Evolutionary conservation across 64 coral and sea anemone species (phyloP), one percentile per base, ranked within the genome.

Genomic region (Actinia equina): DNA sequence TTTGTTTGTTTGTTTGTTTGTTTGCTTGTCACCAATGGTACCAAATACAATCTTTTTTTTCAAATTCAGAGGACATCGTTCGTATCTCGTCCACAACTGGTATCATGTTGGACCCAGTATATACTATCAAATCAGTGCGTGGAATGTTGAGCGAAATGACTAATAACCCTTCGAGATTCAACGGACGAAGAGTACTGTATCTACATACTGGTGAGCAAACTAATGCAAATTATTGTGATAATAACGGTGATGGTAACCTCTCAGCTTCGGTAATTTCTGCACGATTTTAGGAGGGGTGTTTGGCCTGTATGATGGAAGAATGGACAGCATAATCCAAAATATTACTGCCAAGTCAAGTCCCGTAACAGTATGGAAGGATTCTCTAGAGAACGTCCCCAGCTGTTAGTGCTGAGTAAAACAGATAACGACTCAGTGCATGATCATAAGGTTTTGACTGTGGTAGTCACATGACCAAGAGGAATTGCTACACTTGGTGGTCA

Each of bases 261-360:
- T 11, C 7, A 77, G 16, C 16, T 17, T 17, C 16, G 41, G 8
- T 9, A 26, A 7, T n/a, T 77, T 8, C 8, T 17, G 22, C 52
- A 37, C 30, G 30, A 37, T 37, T 37, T 37, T 37, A 91, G 89
- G 89, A 45, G 89, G 89, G 16, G 67, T 91, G 19, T 91, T 77
- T 86, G 89, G 89, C 84, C 57, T 91, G 82, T 91, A 85, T 52
- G 83, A 86, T 86, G 89, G 89, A 11, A 85, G 89, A 79, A 78
- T 91, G 71, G 83, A 91, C 41, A 22, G 44, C 12, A 23, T 91
- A 17, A 51, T 86, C 13, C 13, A 86, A 0, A 15, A 71, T 37
- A 20, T 49, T 49, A 37, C 30, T n/a, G 83, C 41, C 16, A 10
- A 26, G 20, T 64, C 14, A 57, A 79, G 51, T 44, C 45, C 77